Base-by-base conservation (phyloP, 2,113 vertebrate genomes). In the Phaethornis superciliosus region DNA sequence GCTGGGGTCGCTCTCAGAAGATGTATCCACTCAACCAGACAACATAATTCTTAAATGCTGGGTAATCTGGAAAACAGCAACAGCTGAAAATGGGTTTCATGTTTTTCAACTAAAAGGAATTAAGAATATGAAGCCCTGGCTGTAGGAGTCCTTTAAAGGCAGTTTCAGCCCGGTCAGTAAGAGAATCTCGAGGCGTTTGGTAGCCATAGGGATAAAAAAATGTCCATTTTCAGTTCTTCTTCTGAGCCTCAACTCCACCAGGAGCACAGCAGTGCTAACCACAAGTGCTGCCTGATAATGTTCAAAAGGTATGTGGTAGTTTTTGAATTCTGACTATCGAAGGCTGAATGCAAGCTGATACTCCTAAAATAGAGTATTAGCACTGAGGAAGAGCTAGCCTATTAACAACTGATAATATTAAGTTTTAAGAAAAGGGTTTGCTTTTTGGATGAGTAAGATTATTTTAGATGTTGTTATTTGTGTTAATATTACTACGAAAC, bases 201-300 rank as follows among this genome's bases (percentile, higher is more conserved):
- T 74, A 81, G 40, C 32, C 42, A 51, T 10, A 47, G 71, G 69
- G 22, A 22, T 83, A 51, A 63, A 51, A 80, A 69, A 96, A 70
- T 11, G 7, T 7, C 27, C 18, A 12, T 90, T 94, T 59, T 44
- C 21, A 82, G 26, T 60, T 79, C 87, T 8, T 72, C 3, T 68
- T 2, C 51, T 12, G 85, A 92, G 28, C 32, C 21, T 83, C 37
- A 59, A 4, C 20, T 70, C 68, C 52, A 1, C 52, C 59, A 60
- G 42, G 37, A 44, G 16, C 51, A 7, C 20, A 30, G 16, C 16
- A 28, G 7, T 33, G 7, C 79, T 72, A 68, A 60, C n/a, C 44
- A 27, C n/a, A 46, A 28, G 17, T 46, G 26, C 46, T 52, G n/a
- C 0, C 1, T 10, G 17, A 37, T 14, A 51, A 1, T 56, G 49